Base-by-base conservation (phyloP, 2,888 invertebrate genomes). In the Dolomedes plantarius region DNA sequence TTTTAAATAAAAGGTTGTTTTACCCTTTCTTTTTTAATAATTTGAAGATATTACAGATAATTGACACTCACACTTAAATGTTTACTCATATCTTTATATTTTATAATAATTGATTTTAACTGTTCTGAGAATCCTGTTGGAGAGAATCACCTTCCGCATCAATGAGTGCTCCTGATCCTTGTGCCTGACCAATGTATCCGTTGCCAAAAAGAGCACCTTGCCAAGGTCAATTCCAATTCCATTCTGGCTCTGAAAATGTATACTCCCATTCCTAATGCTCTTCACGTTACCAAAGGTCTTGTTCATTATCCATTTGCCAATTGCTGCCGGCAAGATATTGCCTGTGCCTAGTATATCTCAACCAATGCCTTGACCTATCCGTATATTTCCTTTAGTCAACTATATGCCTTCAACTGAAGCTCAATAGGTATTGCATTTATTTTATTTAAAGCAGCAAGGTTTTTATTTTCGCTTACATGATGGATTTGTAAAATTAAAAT, bases 341-440 rank as follows among this genome's bases (percentile, higher is more conserved):
- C 86, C 80, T 76, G 62, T 72, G 62, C 78, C 78, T 72, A 69
- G 86, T 46, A 27, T 80, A 69, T 79, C 73, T 74, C 73, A 73
- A 79, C 87, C 80, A 78, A 76, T 82, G 87, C 74, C 87, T 81
- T 87, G 76, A 73, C 73, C 77, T 86, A 72, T 81, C 86, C 79
- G 32, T 76, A 78, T 46, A 69, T 79, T 65, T 79, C 79, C 85
- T 79, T 74, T 86, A 79, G 73, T 56, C 78, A 69, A 46, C 83
- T 72, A 77, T 73, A 73, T 78, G 73, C 78, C 81, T 46, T 80
- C 80, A 72, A 76, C 80, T 71, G n/a, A 86, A 79, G 65, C 50
- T 39, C 64, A 85, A 79, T 86, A 86, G 86, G 86, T 86, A 86
- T 86, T 86, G 65, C 71, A 86, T 86, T 86, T 80, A 32, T 86